These are phyloP conservation scores for Sinocyclocheilus grahami DNA, from an alignment of 2,113 vertebrate species.

Conservation along the genomic window DNA sequence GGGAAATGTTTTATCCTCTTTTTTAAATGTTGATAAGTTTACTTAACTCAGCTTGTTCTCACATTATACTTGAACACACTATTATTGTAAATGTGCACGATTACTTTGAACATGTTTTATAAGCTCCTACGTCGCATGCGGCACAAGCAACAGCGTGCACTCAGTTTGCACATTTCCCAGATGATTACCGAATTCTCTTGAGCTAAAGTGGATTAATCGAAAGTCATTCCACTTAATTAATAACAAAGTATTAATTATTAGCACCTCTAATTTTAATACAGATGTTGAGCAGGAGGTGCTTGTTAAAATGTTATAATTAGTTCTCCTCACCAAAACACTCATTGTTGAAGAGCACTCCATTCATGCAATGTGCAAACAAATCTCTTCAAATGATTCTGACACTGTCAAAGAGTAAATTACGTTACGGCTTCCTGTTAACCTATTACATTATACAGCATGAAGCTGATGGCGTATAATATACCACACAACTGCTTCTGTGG, in stretches of 20 bases:
- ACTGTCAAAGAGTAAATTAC: background rate
- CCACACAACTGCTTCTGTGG: background rate
- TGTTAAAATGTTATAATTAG: background rate
- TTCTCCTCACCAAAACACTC: background rate
- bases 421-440: background rate
- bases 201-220: background rate
- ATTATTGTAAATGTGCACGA: background rate
- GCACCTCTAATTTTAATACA: background rate
- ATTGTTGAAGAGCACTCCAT: background rate
- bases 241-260: background rate
- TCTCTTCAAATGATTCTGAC: background rate
- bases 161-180: background rate
- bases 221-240: background rate
- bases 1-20: too few species aligned
- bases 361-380: background rate
- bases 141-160: background rate
- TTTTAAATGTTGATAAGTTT: background rate
- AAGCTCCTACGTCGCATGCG: background rate
- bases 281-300: background rate
- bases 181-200: background rate
- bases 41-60: background rate
- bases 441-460: background rate
- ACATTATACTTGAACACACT: background rate
- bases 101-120: background rate
- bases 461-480: background rate